Conservation (phyloP, 2,113 vertebrate species). For the Ursus arctos region DNA sequence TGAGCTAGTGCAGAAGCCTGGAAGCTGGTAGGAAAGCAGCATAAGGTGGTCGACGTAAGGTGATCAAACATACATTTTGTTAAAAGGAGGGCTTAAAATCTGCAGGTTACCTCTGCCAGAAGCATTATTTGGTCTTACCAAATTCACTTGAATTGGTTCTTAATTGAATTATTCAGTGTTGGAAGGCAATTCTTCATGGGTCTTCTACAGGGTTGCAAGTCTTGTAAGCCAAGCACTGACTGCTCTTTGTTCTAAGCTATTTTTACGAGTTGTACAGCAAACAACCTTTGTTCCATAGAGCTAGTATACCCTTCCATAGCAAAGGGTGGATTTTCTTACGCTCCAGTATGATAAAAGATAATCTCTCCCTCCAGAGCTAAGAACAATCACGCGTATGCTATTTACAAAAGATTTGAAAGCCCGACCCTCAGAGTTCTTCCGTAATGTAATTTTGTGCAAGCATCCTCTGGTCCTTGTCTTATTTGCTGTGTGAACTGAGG, state of each 20-base stretch:
- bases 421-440: not conserved
- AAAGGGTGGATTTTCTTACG: not conserved
- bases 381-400: not conserved
- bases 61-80: not conserved
- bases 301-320: rapidly evolving
- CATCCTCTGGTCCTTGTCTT: not conserved
- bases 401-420: not conserved
- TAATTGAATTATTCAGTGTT: not conserved
- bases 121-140: not conserved
- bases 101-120: not conserved
- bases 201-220: not conserved
- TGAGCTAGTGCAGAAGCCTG: not conserved
- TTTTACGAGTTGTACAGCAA: not conserved
- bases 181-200: not conserved
- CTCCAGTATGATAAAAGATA: not conserved
- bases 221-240: not conserved
- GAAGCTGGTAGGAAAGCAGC: not conserved
- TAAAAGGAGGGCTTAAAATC: not conserved
- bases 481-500: not conserved
- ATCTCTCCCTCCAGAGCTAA: not conserved
- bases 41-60: not conserved
- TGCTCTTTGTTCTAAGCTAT: not conserved
- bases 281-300: not conserved
- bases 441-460: not conserved
- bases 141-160: not conserved